Evolutionary conservation across 1,140 invertebrate species (phyloP).

Genomic region (Leucophenga varia): DNA sequence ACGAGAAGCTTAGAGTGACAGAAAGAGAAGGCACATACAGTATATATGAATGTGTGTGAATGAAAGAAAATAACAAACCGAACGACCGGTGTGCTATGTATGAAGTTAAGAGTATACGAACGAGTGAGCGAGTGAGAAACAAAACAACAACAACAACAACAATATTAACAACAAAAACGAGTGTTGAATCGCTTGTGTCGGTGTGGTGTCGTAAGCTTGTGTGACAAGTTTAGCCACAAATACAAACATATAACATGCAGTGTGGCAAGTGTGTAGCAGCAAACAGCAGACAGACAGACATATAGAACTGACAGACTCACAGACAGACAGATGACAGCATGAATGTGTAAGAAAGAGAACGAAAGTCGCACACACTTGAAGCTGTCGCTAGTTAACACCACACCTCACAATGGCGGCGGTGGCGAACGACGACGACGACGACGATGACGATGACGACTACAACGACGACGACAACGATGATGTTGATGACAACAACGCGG

Average conservation of each 20-base stretch:
- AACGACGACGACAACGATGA: slow-evolving; percentile 1
- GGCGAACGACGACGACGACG: slow-evolving; percentile 5
- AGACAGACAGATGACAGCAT: neutral
- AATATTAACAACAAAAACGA: too few species aligned
- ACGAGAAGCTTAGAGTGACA: too few species aligned
- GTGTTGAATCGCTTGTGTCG: slow-evolving; percentile 10
- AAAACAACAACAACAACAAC: slow-evolving; percentile 5
- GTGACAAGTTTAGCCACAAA: slow-evolving; percentile 55
- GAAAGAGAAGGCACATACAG: too few species aligned
- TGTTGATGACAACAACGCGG: slow-evolving; percentile 22
- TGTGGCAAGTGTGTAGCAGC: neutral
- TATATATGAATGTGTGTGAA: too few species aligned
- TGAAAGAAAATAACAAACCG: too few species aligned
- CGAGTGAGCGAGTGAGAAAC: slow-evolving; percentile 3
- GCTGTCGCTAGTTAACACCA: slow-evolving; percentile 41
- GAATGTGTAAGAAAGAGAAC: neutral
- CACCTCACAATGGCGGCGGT: slow-evolving; percentile 46
- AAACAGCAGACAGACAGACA: slow-evolving; percentile 12
- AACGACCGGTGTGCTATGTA: too few species aligned
- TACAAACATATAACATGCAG: slow-evolving; percentile 24
- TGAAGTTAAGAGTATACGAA: too few species aligned
- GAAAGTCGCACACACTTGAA: slow-evolving; percentile 17
- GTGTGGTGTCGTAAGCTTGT: slow-evolving; percentile 38
- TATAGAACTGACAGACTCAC: slow-evolving; percentile 1
- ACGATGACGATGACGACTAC: neutral